Conservation (phyloP, 2,797 vertebrate genomes). For the Trematomus bernacchii region DNA sequence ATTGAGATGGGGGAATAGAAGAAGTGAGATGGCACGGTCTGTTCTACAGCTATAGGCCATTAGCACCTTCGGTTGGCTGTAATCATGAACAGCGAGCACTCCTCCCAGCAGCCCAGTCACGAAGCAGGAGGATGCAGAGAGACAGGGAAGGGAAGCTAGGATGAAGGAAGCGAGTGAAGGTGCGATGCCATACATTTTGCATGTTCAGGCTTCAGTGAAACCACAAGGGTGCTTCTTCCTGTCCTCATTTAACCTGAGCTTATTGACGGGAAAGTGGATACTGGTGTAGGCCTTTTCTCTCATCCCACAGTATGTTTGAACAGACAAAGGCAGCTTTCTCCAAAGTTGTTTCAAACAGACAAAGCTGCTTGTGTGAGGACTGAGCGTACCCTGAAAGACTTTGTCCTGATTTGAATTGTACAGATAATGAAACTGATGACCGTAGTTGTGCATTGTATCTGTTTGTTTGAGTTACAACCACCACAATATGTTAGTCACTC, state of each 20-base stretch:
- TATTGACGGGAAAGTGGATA: no score
- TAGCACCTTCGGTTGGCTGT: conserved; percentile 64
- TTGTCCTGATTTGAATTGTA: neutral
- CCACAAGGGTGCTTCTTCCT: conserved; percentile 20
- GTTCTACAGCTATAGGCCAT: conserved; percentile 61
- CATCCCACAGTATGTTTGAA: neutral
- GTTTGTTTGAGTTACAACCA: neutral
- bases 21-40: conserved; percentile 34
- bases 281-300: neutral
- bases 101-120: conserved; percentile 59
- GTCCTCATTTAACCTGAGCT: conserved; percentile 46
- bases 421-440: neutral
- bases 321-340: conserved; percentile 7
- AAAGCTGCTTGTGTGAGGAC: conserved; percentile 2
- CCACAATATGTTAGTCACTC: neutral
- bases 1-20: conserved; percentile 30
- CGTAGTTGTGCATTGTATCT: neutral
- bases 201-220: conserved; percentile 35
- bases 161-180: conserved; percentile 5
- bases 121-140: conserved; percentile 33
- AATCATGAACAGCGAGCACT: conserved; percentile 30
- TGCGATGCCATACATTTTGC: conserved; percentile 55
- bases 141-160: neutral
- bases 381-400: neutral
- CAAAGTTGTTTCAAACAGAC: conserved; percentile 1